Percentiles rank a stretch among this genome's conserved stretches.
Evolutionary conservation across 1,140 invertebrate genomes (phyloP).

Genomic region (Trachelipus rathkii): DNA sequence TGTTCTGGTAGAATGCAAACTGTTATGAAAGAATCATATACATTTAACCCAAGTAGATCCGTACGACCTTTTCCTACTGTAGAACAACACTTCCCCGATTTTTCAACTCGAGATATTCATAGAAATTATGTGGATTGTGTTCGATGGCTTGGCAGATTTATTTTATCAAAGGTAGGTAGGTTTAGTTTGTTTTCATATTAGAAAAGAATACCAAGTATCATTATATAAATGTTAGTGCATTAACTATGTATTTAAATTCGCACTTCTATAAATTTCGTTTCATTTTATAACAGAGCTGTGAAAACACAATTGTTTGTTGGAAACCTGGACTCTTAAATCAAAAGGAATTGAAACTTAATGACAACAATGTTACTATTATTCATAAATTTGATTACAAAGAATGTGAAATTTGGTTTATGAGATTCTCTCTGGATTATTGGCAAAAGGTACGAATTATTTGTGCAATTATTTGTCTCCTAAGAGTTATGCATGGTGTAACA

Average conservation of each 20-base stretch:
- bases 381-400: constrained; percentile 92
- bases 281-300: constrained; percentile 67
- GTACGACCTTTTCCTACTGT: constrained; percentile 80
- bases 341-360: constrained; percentile 63
- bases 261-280: too few species aligned
- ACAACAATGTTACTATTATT: constrained; percentile 71
- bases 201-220: too few species aligned
- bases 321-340: constrained; percentile 68
- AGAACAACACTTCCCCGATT: constrained; percentile 92
- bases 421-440: constrained; percentile 88
- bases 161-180: constrained; percentile 78
- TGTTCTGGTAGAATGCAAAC: constrained; percentile 77
- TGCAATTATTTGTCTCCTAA: too few species aligned
- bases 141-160: constrained; percentile 90
- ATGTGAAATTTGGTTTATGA: constrained; percentile 96
- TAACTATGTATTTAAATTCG: too few species aligned
- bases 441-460: constrained; percentile 61
- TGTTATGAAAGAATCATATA: constrained; percentile 80
- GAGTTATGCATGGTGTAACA: too few species aligned
- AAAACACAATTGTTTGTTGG: constrained; percentile 97
- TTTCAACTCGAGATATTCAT: constrained; percentile 94
- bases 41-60: constrained; percentile 68
- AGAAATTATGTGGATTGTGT: constrained; percentile 98
- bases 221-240: too few species aligned
- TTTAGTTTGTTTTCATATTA: too few species aligned